phyloP scores from a whole-genome alignment of 2,888 invertebrate species.

The Tridacna gigas region DNA sequence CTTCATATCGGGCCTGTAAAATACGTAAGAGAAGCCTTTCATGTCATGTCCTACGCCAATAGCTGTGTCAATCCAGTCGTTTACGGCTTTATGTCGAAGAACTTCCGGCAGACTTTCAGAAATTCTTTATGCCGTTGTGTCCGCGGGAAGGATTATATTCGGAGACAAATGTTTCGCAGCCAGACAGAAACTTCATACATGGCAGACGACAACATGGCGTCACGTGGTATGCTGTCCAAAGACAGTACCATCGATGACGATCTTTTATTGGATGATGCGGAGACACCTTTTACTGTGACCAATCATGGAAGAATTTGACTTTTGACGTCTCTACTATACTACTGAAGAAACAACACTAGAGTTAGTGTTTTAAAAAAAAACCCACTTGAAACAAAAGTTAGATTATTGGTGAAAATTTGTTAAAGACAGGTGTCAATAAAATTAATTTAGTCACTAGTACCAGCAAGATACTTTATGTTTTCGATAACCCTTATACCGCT shows the following conservation, averaged over 20 bases:
- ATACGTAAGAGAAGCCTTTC: slow-evolving; percentile 88
- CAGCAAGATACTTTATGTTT: too few species aligned
- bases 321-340: too few species aligned
- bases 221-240: slow-evolving; percentile 44
- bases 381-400: too few species aligned
- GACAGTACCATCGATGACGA: slow-evolving; percentile 47
- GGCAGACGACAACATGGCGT: slow-evolving; percentile 21
- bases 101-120: slow-evolving; percentile 87
- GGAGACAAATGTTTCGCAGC: slow-evolving; percentile 51
- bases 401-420: too few species aligned
- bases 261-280: slow-evolving; percentile 26
- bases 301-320: slow-evolving; percentile 6
- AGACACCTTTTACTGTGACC: slow-evolving; percentile 11
- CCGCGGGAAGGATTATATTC: slow-evolving; percentile 53
- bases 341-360: too few species aligned
- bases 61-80: slow-evolving; percentile 91
- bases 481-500: too few species aligned
- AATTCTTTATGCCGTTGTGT: slow-evolving; percentile 68
- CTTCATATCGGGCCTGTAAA: slow-evolving; percentile 87
- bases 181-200: slow-evolving; percentile 52
- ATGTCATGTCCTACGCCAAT: slow-evolving; percentile 90
- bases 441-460: too few species aligned
- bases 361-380: too few species aligned
- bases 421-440: too few species aligned
- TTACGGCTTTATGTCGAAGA: slow-evolving; percentile 91